Evolutionary conservation across 2,797 vertebrate species (phyloP).

Genomic region (Notolabrus celidotus): DNA sequence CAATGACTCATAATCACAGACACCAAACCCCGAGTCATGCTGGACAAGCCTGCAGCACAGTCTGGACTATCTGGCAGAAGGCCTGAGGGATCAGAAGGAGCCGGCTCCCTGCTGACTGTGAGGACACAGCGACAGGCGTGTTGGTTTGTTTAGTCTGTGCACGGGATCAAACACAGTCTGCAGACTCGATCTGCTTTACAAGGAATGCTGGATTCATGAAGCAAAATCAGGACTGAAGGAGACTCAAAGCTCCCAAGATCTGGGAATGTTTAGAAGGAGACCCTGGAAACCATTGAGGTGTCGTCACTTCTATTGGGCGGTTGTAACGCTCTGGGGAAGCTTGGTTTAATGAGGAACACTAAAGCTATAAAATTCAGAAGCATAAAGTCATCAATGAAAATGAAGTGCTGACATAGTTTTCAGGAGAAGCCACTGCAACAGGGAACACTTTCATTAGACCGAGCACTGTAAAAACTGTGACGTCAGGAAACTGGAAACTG

Average conservation of each 20-base stretch:
- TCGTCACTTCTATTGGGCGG: not conserved
- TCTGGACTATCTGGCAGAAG: not conserved
- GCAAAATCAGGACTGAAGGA: not conserved
- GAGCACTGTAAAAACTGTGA: too few relatives aligned
- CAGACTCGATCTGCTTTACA: not conserved
- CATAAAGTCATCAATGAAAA: too few relatives aligned
- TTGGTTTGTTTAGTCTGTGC: slow-evolving; percentile 34
- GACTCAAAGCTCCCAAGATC: not conserved
- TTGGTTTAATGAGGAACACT: too few relatives aligned
- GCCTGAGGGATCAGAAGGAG: slow-evolving; percentile 23
- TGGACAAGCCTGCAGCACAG: not conserved
- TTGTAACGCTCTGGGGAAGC: too few relatives aligned
- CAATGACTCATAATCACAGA: too few relatives aligned
- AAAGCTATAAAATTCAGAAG: too few relatives aligned
- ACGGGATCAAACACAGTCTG: slow-evolving; percentile 1
- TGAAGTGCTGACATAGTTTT: too few relatives aligned
- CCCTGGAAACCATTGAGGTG: not conserved
- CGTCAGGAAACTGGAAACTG: too few relatives aligned
- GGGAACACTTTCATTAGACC: too few relatives aligned
- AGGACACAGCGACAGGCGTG: slow-evolving; percentile 35
- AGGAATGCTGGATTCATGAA: not conserved
- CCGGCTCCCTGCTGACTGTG: slow-evolving; percentile 34
- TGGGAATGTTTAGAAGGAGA: slow-evolving; percentile 1
- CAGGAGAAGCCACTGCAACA: too few relatives aligned
- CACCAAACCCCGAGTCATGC: slow-evolving; percentile 4